Evolutionary conservation across 2,113 vertebrate genomes (phyloP).

Genomic region (Sebastes fasciatus): DNA sequence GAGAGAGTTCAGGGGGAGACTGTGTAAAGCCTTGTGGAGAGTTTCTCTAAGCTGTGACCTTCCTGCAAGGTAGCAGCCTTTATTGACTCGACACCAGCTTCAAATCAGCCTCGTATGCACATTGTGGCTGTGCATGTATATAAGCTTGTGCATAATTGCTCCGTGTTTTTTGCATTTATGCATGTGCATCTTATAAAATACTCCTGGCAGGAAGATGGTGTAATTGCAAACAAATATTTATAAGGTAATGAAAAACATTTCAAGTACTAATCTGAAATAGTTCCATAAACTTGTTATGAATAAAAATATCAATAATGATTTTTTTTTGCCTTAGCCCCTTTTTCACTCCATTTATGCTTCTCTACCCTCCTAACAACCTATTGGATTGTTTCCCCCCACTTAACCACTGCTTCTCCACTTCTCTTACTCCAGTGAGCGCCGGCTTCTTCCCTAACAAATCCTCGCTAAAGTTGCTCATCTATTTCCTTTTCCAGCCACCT

Average conservation of each 20-base stretch:
- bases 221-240: not conserved
- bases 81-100: slow-evolving; percentile 49
- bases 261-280: not conserved
- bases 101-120: slow-evolving; percentile 27
- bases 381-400: slow-evolving; percentile 1
- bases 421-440: not conserved
- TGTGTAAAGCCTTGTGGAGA: slow-evolving; percentile 47
- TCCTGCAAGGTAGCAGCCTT: slow-evolving; percentile 64
- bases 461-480: slow-evolving; percentile 5
- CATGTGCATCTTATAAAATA: slow-evolving; percentile 2
- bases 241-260: not conserved
- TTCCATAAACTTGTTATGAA: not conserved
- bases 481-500: slow-evolving; percentile 17
- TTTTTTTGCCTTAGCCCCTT: not conserved
- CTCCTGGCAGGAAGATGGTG: not conserved
- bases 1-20: slow-evolving; percentile 60
- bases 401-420: slow-evolving; percentile 2
- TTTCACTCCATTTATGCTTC: slow-evolving; percentile 4
- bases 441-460: slow-evolving; percentile 3
- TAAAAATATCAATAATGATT: not conserved
- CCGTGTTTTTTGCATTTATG: slow-evolving; percentile 1
- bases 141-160: slow-evolving; percentile 1
- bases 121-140: slow-evolving; percentile 19
- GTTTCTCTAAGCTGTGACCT: slow-evolving; percentile 64
- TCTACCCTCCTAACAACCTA: slow-evolving; percentile 7